phyloP scores from a whole-genome alignment of 2,888 invertebrate species.

The Zelleria hepariella region DNA sequence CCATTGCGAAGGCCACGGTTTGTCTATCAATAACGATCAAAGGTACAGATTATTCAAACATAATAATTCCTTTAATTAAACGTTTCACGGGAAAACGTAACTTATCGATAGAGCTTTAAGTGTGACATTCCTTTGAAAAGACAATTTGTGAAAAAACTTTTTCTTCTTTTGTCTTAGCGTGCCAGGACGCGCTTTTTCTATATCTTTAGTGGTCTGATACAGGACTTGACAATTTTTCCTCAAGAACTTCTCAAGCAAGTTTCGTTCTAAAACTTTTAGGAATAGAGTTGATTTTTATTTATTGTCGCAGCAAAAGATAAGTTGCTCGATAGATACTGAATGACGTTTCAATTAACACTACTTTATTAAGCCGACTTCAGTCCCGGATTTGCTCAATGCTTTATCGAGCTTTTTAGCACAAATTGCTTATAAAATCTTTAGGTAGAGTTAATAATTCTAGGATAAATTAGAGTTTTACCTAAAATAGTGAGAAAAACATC shows the following conservation, averaged over 20 bases:
- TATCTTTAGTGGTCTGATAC: background rate
- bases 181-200: background rate
- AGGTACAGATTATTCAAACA: background rate
- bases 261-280: background rate
- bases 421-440: background rate
- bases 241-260: background rate
- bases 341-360: conserved; percentile 51
- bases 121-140: background rate
- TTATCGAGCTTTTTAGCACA: conserved; percentile 32
- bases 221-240: background rate
- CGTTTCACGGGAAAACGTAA: background rate
- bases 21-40: conserved; percentile 3
- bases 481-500: too few species aligned
- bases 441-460: background rate
- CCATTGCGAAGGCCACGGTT: background rate
- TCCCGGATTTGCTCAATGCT: too few species aligned
- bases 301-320: background rate
- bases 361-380: conserved; percentile 27
- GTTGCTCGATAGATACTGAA: conserved; percentile 19
- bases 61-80: background rate
- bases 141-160: background rate
- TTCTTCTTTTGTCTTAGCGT: background rate
- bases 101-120: background rate
- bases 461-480: background rate
- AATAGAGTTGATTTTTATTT: background rate